Percentiles rank a stretch among this genome's conserved stretches.
These are phyloP conservation scores for Dromas ardeola DNA, from an alignment of 2,113 vertebrate genomes.

Conservation along the genomic window DNA sequence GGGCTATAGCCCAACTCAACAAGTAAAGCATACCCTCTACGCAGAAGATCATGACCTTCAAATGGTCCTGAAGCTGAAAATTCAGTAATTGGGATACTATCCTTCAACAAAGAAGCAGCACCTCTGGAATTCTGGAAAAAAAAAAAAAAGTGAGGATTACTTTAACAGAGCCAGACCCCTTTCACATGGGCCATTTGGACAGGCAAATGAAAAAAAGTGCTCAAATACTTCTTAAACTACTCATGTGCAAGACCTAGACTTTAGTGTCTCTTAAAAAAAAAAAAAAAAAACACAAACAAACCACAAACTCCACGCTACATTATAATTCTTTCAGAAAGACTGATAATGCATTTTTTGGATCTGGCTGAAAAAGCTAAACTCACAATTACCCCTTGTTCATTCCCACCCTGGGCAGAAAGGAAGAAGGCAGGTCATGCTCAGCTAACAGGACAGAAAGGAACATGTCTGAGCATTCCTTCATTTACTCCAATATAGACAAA, in stretches of 20 bases:
- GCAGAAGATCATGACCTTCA: slow-evolving; percentile 87
- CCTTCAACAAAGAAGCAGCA: slow-evolving; percentile 85
- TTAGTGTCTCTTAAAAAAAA: not conserved
- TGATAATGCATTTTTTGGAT: not conserved
- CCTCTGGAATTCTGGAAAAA: slow-evolving; percentile 85
- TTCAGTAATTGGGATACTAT: slow-evolving; percentile 85
- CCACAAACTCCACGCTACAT: not conserved
- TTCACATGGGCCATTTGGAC: accelerated
- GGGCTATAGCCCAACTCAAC: not conserved
- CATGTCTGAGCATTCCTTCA: not conserved
- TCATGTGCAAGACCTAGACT: not conserved
- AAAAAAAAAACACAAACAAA: not conserved
- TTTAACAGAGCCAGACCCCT: not conserved
- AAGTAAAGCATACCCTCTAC: slow-evolving; percentile 79
- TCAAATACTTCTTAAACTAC: not conserved
- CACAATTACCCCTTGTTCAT: not conserved
- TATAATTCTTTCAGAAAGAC: not conserved
- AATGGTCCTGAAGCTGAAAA: slow-evolving; percentile 83
- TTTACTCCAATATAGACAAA: not conserved
- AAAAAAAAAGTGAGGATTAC: not conserved
- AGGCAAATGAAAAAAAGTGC: not conserved
- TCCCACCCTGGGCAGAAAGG: not conserved
- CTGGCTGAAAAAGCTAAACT: not conserved
- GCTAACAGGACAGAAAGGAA: not conserved
- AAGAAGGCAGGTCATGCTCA: not conserved